Base-by-base conservation (phyloP, 2,113 vertebrate species). In the Dunckerocampus dactyliophorus region DNA sequence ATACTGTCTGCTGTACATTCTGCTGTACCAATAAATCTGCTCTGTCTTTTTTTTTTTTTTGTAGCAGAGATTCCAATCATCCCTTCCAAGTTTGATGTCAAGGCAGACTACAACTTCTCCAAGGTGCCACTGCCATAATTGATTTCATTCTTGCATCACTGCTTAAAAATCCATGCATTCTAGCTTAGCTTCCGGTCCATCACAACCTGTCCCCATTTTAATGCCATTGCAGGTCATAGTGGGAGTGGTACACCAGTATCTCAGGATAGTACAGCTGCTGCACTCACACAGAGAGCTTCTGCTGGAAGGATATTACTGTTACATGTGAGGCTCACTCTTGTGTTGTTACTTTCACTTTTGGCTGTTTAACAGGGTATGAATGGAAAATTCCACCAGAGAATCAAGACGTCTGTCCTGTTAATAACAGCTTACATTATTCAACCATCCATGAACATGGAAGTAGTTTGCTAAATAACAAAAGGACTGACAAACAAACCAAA, bases 171-270 rank as follows among this genome's bases (percentile, higher is more conserved):
- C 19, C 8, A 24, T 5, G n/a, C 17, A 2, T 19, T 19, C 8
- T 24, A 9, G 2, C 10, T 10, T 19, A 51, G 19, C 17, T 49
- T 9, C n/a, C 3, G 1, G 3, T 49, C 1, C 24, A 19, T 60
- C 10, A 8, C 46, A 31, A 19, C 69, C 31, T 51, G n/a, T 59
- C 24, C 55, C 47, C 24, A 42, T 43, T 17, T 65, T 58, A 14
- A 7, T 60, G 11, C 63, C 19, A 71, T 46, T 67, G 45, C n/a
- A 98, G 96, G 85, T 76, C 0, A 82, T 90, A 1, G 65, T 94
- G 43, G 92, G 92, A 0, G 88, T 93, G 0, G 90, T 90, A 42
- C 90, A 95, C 82, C 94, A 95, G 85, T 93, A 93, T 4, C 81
- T 95, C 77, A 88, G 88, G 69, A 85, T 93, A 51, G 81, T 89